Evolutionary conservation across 2,113 vertebrate species (phyloP), one percentile per base, ranked within the genome.

Genomic region (Sander vitreus): DNA sequence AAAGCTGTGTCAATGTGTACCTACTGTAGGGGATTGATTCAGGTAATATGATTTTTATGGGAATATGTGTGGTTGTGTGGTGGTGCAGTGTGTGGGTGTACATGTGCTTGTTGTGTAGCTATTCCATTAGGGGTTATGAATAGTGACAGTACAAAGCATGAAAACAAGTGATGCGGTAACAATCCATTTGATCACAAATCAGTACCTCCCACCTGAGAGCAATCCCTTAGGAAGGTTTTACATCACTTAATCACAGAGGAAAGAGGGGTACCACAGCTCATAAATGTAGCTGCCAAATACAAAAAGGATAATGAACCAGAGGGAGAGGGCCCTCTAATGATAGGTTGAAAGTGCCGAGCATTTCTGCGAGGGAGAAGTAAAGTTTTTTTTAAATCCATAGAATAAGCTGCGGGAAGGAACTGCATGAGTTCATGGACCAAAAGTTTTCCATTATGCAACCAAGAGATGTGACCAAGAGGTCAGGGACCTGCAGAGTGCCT

Each of bases 111-210:
- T 27, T 59, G 77, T 62, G 50, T 15, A 71, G 43, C 66, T 53
- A 18, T 76, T 85, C 50, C 55, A 63, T 83, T 81, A 55, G 30
- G 71, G 36, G 76, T 81, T 71, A 65, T 78, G 78, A 88, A 81
- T 11, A 80, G 76, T 0, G 33, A 48, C 48, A 51, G 80, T 82
- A 85, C 71, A 87, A 89, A 73, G 76, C 81, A 62, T 55, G 55
- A 83, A 76, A 86, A 85, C 57, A 83, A 84, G 51, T 45, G 77
- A 88, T 76, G 81, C n/a, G 2, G 57, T 67, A 79, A 82, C 83
- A 83, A 91, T 74, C 74, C 47, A 60, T 91, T 88, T 86, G 64
- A 93, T 92, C 69, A 48, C 65, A 90, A 84, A 80, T 90, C 75
- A 80, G 43, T 25, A 25, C 68, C 78, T 83, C 78, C 77, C 80